Base-by-base conservation (phyloP, 2,797 vertebrate genomes). In the Hydrolagus colliei region DNA sequence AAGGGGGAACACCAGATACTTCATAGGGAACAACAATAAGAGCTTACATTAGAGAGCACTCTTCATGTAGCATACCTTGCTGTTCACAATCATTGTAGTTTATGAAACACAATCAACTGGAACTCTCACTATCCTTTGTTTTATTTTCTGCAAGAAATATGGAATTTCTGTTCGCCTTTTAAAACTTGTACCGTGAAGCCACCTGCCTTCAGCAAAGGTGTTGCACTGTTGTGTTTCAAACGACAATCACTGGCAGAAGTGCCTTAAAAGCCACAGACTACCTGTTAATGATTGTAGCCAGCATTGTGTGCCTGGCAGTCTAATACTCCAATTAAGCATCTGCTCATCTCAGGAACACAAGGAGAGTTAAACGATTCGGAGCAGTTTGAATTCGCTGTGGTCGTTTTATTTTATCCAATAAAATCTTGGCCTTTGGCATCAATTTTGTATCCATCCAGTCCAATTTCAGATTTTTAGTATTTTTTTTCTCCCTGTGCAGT, bases 291-390 rank as follows among this genome's bases (percentile, higher is more conserved):
- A 93, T 90, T 88, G 74, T 87, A 87, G 90, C 68, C 41, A 74
- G 90, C 91, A 88, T 88, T 89, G 90, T 92, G 91, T 91, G 91
- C 91, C 93, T 95, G 92, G 92, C 90, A 88, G 90, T 90, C 79
- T 90, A 85, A 1, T 72, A 89, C 88, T 89, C 91, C 93, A 95
- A 95, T 96, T 95, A 95, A 95, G 91, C 94, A 95, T 95, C 95
- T 96, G 94, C 41, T 52, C 41, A 52, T 52, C 41, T 6, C 41
- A 52, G 41, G 41, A 52, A 52, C 41, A 52, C 41, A 52, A 93
- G 93, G 90, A 89, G 88, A 91, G 89, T 91, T 63, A 91, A 87
- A 90, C 91, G 90, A 92, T 90, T 90, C 92, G 90, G 90, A 91
- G 90, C 90, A 91, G 90, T 89, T 91, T 93, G 88, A 87, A 86